A percentile compares a stretch with the other conserved stretches of the same genome.
These are phyloP conservation scores for Sciurus vulgaris DNA, from an alignment of 2,797 vertebrate genomes.

Conservation along the genomic window DNA sequence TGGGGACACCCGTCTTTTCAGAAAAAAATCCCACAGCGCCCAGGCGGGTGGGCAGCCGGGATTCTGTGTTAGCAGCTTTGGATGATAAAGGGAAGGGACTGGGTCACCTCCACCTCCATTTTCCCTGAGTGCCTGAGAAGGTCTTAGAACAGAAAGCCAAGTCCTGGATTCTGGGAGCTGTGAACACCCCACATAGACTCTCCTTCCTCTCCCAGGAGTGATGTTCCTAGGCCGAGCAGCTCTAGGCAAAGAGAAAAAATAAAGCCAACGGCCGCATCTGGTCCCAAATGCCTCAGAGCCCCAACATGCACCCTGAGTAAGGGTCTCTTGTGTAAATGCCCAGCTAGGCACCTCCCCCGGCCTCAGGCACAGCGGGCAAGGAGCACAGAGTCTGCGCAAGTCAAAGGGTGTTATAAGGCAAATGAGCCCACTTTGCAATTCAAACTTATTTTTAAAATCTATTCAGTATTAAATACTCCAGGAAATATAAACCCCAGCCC, in stretches of 20 bases:
- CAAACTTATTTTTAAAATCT: not conserved
- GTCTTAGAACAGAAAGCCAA: not conserved
- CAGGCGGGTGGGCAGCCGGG: not conserved
- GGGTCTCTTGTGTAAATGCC: not conserved
- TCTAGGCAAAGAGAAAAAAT: not conserved
- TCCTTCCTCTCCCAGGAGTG: not conserved
- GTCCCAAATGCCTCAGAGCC: no score
- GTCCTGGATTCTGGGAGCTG: not conserved
- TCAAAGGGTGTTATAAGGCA: not conserved
- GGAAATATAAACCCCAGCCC: not conserved
- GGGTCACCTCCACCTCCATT: not conserved
- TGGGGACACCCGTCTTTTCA: not conserved
- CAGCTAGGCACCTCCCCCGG: not conserved
- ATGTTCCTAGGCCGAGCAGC: not conserved
- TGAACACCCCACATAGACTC: not conserved
- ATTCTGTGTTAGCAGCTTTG: not conserved
- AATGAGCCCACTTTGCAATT: not conserved
- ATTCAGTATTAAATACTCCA: not conserved
- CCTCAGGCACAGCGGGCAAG: not conserved
- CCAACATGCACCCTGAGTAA: no score
- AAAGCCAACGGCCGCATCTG: no score
- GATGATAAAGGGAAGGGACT: not conserved
- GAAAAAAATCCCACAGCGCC: not conserved
- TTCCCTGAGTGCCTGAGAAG: not conserved
- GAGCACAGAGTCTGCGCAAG: not conserved